These are phyloP conservation scores for Bubalus kerabau DNA, from an alignment of 2,113 vertebrate genomes.

Conservation along the genomic window DNA sequence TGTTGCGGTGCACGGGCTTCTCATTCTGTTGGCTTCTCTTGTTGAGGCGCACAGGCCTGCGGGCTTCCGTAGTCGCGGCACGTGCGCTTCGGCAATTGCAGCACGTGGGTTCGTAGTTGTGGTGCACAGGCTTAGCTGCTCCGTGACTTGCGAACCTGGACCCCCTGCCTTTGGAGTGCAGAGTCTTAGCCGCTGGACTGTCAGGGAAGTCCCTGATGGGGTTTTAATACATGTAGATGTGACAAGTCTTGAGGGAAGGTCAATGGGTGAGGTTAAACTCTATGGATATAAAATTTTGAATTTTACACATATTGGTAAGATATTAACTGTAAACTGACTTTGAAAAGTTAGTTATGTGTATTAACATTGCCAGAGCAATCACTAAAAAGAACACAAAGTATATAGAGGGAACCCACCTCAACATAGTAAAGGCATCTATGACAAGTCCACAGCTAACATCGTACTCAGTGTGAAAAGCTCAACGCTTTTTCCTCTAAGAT, in stretches of 20 bases:
- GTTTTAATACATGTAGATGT: not conserved
- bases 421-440: not conserved
- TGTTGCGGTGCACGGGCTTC: rapidly evolving
- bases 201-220: not conserved
- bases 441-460: not conserved
- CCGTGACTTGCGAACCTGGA: rapidly evolving
- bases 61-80: not conserved
- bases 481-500: not conserved
- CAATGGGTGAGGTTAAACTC: not conserved
- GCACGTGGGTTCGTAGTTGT: not conserved
- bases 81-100: rapidly evolving
- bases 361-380: not conserved
- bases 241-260: not conserved
- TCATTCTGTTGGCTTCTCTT: not conserved
- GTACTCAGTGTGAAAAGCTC: not conserved
- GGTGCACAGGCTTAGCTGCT: not conserved
- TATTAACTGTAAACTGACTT: not conserved
- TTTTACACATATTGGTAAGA: not conserved
- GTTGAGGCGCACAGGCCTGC: not conserved
- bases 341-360: not conserved
- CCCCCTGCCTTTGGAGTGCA: not conserved
- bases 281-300: not conserved
- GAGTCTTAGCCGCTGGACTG: not conserved
- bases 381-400: not conserved
- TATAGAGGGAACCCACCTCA: not conserved